Evolutionary conservation across 2,113 vertebrate genomes (phyloP), one percentile per base, ranked within the genome.

Genomic region (Pongo pygmaeus): DNA sequence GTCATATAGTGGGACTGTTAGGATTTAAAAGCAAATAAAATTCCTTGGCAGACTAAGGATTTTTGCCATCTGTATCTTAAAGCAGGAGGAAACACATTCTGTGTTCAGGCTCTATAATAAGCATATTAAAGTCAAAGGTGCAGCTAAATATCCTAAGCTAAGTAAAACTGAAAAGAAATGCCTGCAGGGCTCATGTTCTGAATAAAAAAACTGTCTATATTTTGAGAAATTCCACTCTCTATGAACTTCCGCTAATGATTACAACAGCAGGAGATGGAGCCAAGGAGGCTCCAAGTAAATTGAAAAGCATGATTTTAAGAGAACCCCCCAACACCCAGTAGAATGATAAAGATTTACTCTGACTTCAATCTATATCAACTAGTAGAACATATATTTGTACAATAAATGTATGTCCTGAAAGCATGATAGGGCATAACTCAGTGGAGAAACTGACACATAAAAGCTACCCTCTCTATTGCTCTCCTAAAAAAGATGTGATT

Each of bases 1-100:
- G 91, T 89, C 81, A 59, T 95, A 93, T 85, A 97, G 94, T 40
- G 52, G 40, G 40, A 74, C 85, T 92, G 81, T 91, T 84, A 98
- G 75, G 92, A 95, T 91, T 96, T 93, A 97, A 77, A 93, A 91
- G 81, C 88, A 96, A 97, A 97, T 96, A 96, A 95, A 96, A 78
- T 92, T 94, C 72, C 38, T 86, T 97, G 81, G 94, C 94, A 96
- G 40, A 89, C 14, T 35, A 38, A 59, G 64, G 50, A 84, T 61
- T 93, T 89, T 93, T 78, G 35, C 72, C 84, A 97, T 88, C 91
- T 95, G 84, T 93, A 87, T 89, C 72, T 97, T 38, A 89, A 93
- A 96, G 57, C 22, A n/a, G 87, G n/a, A 81, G 59, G 43, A 93
- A 91, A 64, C 55, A 84, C 35, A 48, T 6, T 78, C 9, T 69